Conservation (phyloP, 2,797 vertebrate genomes). For the Trichosurus vulpecula region DNA sequence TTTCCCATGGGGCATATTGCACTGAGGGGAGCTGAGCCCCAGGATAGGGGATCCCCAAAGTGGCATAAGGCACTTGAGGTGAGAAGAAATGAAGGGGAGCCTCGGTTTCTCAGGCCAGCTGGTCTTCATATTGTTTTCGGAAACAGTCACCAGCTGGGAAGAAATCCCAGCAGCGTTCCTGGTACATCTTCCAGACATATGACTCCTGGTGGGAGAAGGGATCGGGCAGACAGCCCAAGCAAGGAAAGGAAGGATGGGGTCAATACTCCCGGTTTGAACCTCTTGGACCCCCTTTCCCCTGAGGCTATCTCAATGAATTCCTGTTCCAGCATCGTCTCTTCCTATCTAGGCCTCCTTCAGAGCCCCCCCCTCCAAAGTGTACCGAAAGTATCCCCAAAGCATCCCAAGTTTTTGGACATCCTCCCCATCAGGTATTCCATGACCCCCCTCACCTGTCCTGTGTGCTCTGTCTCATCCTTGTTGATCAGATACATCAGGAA, state of each 20-base stretch:
- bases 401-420: not conserved
- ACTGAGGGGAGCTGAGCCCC: not conserved
- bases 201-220: constrained; percentile 87
- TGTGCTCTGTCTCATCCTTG: constrained; percentile 96
- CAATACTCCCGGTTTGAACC: not conserved
- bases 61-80: not conserved
- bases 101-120: constrained; percentile 87
- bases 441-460: constrained; percentile 90
- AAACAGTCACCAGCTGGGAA: constrained; percentile 97
- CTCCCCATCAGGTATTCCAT: not conserved
- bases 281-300: too few species aligned
- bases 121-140: constrained; percentile 96
- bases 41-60: not conserved
- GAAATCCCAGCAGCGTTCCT: constrained; percentile 96
- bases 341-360: not conserved
- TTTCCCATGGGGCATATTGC: not conserved
- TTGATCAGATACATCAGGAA: constrained; percentile 98
- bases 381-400: not conserved
- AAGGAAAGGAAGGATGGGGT: not conserved
- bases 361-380: not conserved
- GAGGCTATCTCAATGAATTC: not conserved
- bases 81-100: not conserved
- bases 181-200: constrained; percentile 98
- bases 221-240: not conserved
- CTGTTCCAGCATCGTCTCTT: not conserved